Evolutionary conservation across 1,140 invertebrate species (phyloP), one percentile per base, ranked within the genome.

Genomic region (Coptotermes formosanus): DNA sequence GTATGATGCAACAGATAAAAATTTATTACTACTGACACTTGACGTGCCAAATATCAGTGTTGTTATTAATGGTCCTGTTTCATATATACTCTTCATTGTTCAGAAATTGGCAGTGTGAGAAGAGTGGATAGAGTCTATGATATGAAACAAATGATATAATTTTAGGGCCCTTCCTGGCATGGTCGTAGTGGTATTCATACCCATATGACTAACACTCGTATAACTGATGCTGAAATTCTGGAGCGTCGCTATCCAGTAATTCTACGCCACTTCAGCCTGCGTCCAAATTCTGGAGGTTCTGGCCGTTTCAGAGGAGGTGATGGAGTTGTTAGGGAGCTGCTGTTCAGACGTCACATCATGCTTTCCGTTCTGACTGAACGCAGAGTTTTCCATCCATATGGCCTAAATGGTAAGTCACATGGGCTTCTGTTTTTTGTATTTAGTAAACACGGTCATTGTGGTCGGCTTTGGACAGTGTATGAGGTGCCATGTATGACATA

Each of bases 201-300:
- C 0, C 99, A 99, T 90, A 99, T 99, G 99, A 99, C 99, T 1
- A 99, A 99, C 91, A 99, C 99, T 0, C 93, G 99, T 87, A 99
- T 99, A 86, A 99, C 99, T 0, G 99, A 99, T 92, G 95, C 98
- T 0, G 99, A 99, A 93, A 98, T 99, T 86, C 89, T 99, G 21
- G 99, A 99, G 90, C 92, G 94, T 84, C 94, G 98, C 86, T 99
- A 99, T 92, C 99, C 99, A 0, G 95, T 99, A 55, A 94, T 99
- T 83, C 92, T 99, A 16, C 93, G 95, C 69, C 93, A 93, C 87
- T 99, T 99, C 91, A 95, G 94, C 30, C 92, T 99, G 19, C 94
- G 96, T 86, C 91, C 90, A 38, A 92, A 92, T 45, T 97, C 97
- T n/a, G 98, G 98, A 0, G 98, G 98, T 1, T 88, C 88, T 83